A percentile compares a stretch with the other conserved stretches of the same genome.
Evolutionary conservation across 2,797 vertebrate genomes (phyloP).

Genomic region (Sternarchorhynchus goeldii): DNA sequence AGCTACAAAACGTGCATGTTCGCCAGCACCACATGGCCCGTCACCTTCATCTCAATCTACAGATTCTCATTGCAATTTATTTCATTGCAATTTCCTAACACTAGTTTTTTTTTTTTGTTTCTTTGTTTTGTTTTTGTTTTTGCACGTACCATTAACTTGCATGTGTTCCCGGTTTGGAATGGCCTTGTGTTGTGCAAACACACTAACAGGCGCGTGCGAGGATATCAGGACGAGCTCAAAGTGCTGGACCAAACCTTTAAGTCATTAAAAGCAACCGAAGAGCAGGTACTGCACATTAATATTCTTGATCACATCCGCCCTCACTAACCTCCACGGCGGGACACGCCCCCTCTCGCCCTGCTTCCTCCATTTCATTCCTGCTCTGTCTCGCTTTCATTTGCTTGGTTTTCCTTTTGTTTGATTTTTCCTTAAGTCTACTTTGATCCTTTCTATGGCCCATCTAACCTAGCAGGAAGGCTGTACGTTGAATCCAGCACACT

Average conservation of each 20-base stretch:
- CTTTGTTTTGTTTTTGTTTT: constrained; percentile 54
- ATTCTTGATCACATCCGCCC: constrained; percentile 8
- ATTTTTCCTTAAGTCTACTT: constrained; percentile 33
- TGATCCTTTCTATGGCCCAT: constrained; percentile 41
- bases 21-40: constrained; percentile 12
- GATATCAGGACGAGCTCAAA: constrained; percentile 88
- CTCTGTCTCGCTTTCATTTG: neutral
- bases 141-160: constrained; percentile 77
- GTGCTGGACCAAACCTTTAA: constrained; percentile 96
- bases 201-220: constrained; percentile 90
- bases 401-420: constrained; percentile 25
- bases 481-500: constrained; percentile 42
- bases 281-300: constrained; percentile 86
- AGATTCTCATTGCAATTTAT: neutral
- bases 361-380: constrained; percentile 11
- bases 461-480: constrained; percentile 69
- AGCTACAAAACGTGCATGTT: neutral
- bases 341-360: neutral
- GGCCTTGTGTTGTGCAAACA: constrained; percentile 85
- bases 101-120: constrained; percentile 15
- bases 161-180: constrained; percentile 84
- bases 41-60: neutral
- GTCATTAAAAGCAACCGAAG: constrained; percentile 87
- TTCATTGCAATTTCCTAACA: constrained; percentile 37
- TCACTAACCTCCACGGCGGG: constrained; percentile 11